Conservation (phyloP, 1,140 invertebrate genomes). For the Drosophila punjabiensis region DNA sequence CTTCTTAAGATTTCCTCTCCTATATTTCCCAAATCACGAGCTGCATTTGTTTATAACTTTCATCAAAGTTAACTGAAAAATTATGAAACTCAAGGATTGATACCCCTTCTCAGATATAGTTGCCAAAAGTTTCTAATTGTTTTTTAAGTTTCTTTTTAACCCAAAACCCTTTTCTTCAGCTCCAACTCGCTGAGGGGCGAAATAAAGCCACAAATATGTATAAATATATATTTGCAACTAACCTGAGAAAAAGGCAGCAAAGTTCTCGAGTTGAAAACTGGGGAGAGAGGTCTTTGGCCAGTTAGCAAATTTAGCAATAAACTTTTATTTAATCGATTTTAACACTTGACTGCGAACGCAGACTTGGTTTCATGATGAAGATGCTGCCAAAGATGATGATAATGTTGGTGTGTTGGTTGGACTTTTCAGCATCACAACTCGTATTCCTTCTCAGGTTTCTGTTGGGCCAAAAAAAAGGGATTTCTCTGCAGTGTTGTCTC, state of each 20-base stretch:
- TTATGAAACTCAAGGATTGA: conserved; percentile 15
- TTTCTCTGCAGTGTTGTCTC: conserved; percentile 20
- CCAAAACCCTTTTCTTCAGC: too few species aligned
- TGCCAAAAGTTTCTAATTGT: conserved; percentile 47
- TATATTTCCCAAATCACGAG: conserved; percentile 2
- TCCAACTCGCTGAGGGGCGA: conserved; percentile 13
- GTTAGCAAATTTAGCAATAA: conserved; percentile 82
- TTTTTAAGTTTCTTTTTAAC: conserved; percentile 51
- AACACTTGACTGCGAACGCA: conserved; percentile 74
- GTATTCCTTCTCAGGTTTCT: conserved; percentile 35
- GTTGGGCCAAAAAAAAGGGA: conserved; percentile 39
- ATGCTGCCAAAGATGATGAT: too few species aligned
- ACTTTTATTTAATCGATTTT: conserved; percentile 83
- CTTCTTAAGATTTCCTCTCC: too few species aligned
- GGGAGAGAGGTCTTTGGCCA: conserved; percentile 49
- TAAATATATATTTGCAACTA: conserved; percentile 30
- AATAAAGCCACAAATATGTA: conserved; percentile 47
- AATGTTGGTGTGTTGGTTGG: conserved; percentile 13
- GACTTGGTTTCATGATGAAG: conserved; percentile 11
- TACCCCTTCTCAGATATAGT: conserved; percentile 10
- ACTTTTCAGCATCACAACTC: conserved; percentile 6
- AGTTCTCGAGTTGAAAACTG: neutral
- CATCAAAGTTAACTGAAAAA: neutral
- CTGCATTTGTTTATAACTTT: conserved; percentile 39
- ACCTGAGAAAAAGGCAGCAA: conserved; percentile 27